Conservation (phyloP, 1,140 invertebrate species). For the Apis cerana region DNA sequence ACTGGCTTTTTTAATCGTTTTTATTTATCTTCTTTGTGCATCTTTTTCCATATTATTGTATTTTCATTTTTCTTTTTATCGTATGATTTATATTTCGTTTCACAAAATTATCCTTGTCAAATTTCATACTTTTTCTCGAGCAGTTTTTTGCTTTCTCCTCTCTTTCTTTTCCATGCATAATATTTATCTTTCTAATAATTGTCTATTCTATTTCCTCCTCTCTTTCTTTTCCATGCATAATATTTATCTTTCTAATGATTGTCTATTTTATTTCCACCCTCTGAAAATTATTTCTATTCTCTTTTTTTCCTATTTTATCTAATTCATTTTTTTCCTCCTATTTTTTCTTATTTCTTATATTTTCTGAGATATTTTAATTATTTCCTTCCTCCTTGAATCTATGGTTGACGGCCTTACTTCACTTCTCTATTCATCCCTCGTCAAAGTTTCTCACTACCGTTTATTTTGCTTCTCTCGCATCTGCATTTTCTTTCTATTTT, state of each 20-base stretch:
- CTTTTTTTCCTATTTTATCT: not conserved
- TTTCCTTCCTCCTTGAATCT: not conserved
- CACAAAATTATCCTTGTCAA: not conserved
- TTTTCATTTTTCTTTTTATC: not conserved
- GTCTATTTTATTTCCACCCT: too few relatives aligned
- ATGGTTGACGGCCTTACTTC: too few relatives aligned
- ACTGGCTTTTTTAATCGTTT: not conserved
- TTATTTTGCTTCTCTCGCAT: conserved; percentile 1
- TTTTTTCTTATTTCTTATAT: too few relatives aligned
- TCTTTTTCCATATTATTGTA: not conserved
- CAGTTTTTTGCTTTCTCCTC: not conserved
- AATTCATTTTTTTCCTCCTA: not conserved
- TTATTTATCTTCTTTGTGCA: not conserved
- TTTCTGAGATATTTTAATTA: not conserved
- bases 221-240: not conserved
- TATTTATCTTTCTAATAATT: not conserved
- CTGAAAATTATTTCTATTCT: too few relatives aligned
- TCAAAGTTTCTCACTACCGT: conserved; percentile 7
- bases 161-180: not conserved
- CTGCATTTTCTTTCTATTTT: not conserved
- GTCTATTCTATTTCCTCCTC: not conserved
- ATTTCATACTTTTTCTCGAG: not conserved
- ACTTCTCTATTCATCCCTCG: not conserved
- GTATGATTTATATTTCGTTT: not conserved
- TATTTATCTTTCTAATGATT: not conserved